Evolutionary conservation across 2,113 vertebrate species (phyloP).

Genomic region (Danio rerio): GRCz12tu NC_133180.1:78448501-78449000

Average conservation of each 20-base stretch:
- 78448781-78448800: not conserved
- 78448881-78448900: not conserved
- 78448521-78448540: too few relatives aligned
- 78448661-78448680: slow-evolving; percentile 25
- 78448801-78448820: not conserved
- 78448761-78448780: slow-evolving; percentile 59
- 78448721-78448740: not conserved
- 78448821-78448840: not conserved
- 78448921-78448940: not conserved
- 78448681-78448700: slow-evolving; percentile 55
- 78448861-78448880: not conserved
- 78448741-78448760: not conserved
- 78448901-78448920: not conserved
- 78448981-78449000: slow-evolving; percentile 42
- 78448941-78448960: not conserved
- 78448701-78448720: slow-evolving; percentile 52
- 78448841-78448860: too few relatives aligned
- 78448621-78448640: not conserved
- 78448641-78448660: not conserved
- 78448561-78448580: too few relatives aligned
- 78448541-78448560: too few relatives aligned
- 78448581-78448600: too few relatives aligned
- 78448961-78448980: not conserved
- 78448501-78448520: too few relatives aligned
- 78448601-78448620: too few relatives aligned